phyloP scores from a whole-genome alignment of 2,113 vertebrate genomes.

The Xiphophorus hellerii region DNA sequence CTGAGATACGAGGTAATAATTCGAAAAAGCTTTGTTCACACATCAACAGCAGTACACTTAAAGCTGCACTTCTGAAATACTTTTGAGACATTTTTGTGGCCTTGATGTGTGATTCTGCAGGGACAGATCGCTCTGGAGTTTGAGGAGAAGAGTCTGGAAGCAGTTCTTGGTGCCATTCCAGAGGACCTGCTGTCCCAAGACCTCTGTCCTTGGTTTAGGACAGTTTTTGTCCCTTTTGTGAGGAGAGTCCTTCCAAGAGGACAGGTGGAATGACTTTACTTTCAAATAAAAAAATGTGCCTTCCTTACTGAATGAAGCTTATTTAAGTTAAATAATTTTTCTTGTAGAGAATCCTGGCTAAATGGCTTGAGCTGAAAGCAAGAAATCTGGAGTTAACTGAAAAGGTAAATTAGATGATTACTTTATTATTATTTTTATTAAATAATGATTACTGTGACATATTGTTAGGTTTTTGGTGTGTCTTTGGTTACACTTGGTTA shows the following conservation, averaged over 20 bases:
- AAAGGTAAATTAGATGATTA: constrained; percentile 82
- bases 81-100: background rate
- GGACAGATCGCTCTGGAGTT: constrained; percentile 87
- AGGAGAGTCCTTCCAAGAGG: constrained; percentile 84
- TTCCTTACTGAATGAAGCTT: background rate
- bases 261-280: constrained; percentile 79
- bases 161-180: constrained; percentile 84
- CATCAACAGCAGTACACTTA: background rate
- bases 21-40: background rate
- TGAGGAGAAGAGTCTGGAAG: constrained; percentile 82
- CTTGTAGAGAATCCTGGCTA: constrained; percentile 87
- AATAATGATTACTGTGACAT: background rate
- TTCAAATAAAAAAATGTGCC: background rate
- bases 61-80: background rate
- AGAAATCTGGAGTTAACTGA: constrained; percentile 93
- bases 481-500: background rate
- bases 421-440: background rate
- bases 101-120: constrained; percentile 68
- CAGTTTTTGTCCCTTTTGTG: constrained; percentile 89
- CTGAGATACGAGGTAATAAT: constrained; percentile 88
- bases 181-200: constrained; percentile 81
- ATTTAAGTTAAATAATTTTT: constrained; percentile 6
- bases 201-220: constrained; percentile 89
- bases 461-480: background rate
- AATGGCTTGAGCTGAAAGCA: constrained; percentile 91